Percentiles rank a stretch among this genome's conserved stretches.
Evolutionary conservation across 2,797 vertebrate species (phyloP).

Genomic region (Lithobates sylvaticus): DNA sequence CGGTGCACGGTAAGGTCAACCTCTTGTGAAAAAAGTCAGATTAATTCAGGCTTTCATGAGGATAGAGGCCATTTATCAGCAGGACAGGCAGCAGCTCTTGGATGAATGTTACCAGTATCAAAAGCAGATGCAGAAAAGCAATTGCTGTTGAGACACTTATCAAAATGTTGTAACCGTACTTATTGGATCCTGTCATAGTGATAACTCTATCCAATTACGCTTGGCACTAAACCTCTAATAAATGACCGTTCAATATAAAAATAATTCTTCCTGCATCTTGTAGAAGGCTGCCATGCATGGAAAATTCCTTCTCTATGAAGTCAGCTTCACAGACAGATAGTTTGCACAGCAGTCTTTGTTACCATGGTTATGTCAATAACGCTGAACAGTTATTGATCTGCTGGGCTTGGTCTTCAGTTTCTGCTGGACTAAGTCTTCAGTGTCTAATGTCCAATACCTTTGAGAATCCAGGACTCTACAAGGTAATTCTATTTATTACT

Average conservation of each 20-base stretch:
- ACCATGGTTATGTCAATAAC: slow-evolving; percentile 21
- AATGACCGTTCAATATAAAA: background rate
- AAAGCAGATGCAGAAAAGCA: background rate
- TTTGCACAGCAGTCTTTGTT: slow-evolving; percentile 3
- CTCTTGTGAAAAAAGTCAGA: background rate
- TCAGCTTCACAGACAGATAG: background rate
- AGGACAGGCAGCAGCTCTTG: background rate
- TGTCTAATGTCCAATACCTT: background rate
- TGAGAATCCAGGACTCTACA: background rate
- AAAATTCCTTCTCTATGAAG: background rate
- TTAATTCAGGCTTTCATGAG: background rate
- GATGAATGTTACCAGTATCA: background rate
- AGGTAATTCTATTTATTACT: background rate
- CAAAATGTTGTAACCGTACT: background rate
- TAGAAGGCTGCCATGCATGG: background rate
- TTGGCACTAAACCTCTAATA: background rate
- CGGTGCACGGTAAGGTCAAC: background rate
- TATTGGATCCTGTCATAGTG: background rate
- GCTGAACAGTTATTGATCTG: slow-evolving; percentile 21
- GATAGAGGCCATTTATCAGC: background rate
- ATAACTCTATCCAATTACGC: background rate
- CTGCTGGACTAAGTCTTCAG: too few relatives aligned
- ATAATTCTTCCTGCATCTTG: background rate
- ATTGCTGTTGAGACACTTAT: background rate
- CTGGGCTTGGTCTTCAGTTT: background rate